A percentile compares a stretch with the other conserved stretches of the same genome.
Conservation (phyloP, 2,888 invertebrate genomes). For the Craniophora ligustri region DNA sequence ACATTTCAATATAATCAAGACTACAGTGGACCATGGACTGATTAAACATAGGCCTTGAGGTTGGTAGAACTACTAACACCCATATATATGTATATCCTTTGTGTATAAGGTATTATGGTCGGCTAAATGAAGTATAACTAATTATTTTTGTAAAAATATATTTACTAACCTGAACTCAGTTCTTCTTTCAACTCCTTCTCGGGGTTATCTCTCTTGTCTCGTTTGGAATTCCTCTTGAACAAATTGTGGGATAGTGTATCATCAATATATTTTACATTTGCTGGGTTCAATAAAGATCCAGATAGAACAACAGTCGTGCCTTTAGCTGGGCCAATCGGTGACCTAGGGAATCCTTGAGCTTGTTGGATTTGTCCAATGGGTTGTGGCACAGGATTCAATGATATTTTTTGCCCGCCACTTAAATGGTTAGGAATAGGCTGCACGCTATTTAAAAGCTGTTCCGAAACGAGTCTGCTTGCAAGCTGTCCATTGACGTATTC, state of each 20-base stretch:
- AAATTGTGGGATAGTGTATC: slow-evolving; percentile 82
- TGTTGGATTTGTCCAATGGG: slow-evolving; percentile 42
- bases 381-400: slow-evolving; percentile 56
- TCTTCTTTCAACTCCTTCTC: slow-evolving; percentile 78
- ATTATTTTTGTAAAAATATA: not conserved
- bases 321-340: slow-evolving; percentile 71
- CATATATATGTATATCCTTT: too few species aligned
- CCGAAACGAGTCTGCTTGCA: slow-evolving; percentile 87
- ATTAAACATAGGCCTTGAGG: too few species aligned
- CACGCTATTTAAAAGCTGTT: slow-evolving; percentile 84
- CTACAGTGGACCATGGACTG: too few species aligned
- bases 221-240: slow-evolving; percentile 84
- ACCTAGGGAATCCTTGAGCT: slow-evolving; percentile 50
- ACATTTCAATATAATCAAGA: too few species aligned
- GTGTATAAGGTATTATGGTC: too few species aligned
- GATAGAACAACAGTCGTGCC: slow-evolving; percentile 76
- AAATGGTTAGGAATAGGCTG: slow-evolving; percentile 62
- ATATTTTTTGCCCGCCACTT: slow-evolving; percentile 57
- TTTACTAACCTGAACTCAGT: slow-evolving; percentile 61
- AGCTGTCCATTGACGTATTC: slow-evolving; percentile 91
- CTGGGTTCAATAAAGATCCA: slow-evolving; percentile 86
- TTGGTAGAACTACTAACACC: too few species aligned
- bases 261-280: slow-evolving; percentile 90
- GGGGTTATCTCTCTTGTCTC: slow-evolving; percentile 85
- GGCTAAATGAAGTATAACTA: too few species aligned